These are phyloP conservation scores for Drosophila lowei DNA, from an alignment of 1,140 invertebrate species.

Conservation along the genomic window DNA sequence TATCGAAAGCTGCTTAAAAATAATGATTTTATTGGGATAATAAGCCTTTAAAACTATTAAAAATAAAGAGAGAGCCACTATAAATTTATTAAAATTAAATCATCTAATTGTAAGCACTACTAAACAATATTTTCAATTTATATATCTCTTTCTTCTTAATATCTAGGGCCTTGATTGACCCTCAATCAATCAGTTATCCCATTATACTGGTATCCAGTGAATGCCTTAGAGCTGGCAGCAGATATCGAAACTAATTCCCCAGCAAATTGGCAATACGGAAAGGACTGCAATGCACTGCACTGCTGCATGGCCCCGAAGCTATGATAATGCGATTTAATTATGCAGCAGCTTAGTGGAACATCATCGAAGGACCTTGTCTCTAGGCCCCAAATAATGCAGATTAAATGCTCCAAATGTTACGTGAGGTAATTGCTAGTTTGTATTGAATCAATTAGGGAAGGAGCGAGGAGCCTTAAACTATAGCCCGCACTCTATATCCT, in stretches of 20 bases:
- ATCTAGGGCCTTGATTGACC: background rate
- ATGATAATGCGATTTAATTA: constrained; percentile 11
- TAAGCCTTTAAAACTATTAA: too few species aligned
- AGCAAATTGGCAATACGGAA: background rate
- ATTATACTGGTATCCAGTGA: background rate
- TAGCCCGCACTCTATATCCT: constrained; percentile 35
- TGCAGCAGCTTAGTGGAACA: background rate
- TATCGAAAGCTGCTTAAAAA: background rate
- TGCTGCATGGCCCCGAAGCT: background rate
- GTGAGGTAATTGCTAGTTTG: background rate
- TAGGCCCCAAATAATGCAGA: too few species aligned
- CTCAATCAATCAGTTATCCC: background rate
- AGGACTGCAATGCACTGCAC: background rate
- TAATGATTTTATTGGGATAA: background rate
- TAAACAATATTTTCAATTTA: too few species aligned
- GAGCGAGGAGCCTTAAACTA: too few species aligned
- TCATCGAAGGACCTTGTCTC: background rate
- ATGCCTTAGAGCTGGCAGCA: background rate
- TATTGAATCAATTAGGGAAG: constrained; percentile 23
- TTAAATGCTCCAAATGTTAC: background rate
- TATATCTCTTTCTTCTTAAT: too few species aligned
- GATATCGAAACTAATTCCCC: background rate
- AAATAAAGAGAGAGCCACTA: too few species aligned
- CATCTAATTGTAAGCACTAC: too few species aligned
- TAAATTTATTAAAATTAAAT: too few species aligned